Conservation (phyloP, 1,140 invertebrate species). For the Caenorhabditis latens region DNA sequence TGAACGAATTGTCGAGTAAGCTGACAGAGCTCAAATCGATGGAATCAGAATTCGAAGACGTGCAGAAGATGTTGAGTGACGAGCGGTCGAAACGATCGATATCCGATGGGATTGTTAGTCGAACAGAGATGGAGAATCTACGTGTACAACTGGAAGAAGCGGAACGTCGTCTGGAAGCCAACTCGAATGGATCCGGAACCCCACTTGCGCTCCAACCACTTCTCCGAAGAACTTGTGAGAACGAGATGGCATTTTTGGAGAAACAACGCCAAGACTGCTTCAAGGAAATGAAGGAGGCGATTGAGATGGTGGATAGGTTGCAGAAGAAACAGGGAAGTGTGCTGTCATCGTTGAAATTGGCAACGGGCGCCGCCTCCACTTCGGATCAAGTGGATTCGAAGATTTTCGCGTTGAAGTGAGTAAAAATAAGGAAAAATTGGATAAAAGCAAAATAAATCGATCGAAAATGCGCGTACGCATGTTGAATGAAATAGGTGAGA, state of each 20-base stretch:
- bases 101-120: slow-evolving; percentile 55
- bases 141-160: slow-evolving; percentile 72
- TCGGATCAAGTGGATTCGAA: slow-evolving; percentile 75
- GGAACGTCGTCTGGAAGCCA: slow-evolving; percentile 70
- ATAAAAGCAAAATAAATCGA: neutral
- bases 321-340: slow-evolving; percentile 73
- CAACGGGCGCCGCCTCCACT: slow-evolving; percentile 74
- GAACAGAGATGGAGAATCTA: slow-evolving; percentile 68
- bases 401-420: slow-evolving; percentile 75
- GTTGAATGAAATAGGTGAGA: no score
- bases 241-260: slow-evolving; percentile 72
- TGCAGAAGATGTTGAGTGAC: slow-evolving; percentile 66
- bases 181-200: slow-evolving; percentile 55
- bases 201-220: slow-evolving; percentile 72
- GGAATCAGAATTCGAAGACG: slow-evolving; percentile 74
- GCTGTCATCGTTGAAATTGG: slow-evolving; percentile 75
- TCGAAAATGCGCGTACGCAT: no score
- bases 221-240: slow-evolving; percentile 73
- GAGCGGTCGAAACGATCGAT: slow-evolving; percentile 63
- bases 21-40: slow-evolving; percentile 70
- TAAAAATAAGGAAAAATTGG: neutral
- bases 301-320: slow-evolving; percentile 75
- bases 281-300: slow-evolving; percentile 75
- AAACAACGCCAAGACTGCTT: slow-evolving; percentile 71
- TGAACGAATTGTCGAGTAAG: slow-evolving; percentile 67